A percentile compares a stretch with the other conserved stretches of the same genome.
phyloP scores from a whole-genome alignment of 2,888 invertebrate species.

The Silvanus unidentatus region DNA sequence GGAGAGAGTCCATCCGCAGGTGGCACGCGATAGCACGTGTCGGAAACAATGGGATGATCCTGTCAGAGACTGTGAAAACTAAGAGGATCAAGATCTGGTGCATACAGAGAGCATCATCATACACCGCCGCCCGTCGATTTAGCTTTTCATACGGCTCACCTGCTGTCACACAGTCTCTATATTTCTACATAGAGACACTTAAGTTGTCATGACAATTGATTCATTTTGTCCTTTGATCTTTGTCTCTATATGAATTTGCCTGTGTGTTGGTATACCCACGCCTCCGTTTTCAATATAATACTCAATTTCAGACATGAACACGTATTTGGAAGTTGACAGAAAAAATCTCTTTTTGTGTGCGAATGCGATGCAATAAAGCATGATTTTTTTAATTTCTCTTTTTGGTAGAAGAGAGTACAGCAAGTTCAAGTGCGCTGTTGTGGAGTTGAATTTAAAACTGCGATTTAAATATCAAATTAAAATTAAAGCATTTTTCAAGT shows the following conservation, averaged over 20 bases:
- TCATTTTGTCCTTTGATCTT: conserved; percentile 23
- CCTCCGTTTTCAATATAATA: too few relatives aligned
- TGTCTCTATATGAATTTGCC: background rate
- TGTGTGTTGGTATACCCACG: too few relatives aligned
- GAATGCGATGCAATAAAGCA: too few relatives aligned
- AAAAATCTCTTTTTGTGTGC: too few relatives aligned
- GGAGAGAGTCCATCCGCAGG: conserved; percentile 30
- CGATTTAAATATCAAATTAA: too few relatives aligned
- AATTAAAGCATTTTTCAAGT: too few relatives aligned
- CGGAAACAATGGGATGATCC: conserved; percentile 32
- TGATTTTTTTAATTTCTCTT: too few relatives aligned
- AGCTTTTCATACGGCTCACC: conserved; percentile 22
- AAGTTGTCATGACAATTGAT: conserved; percentile 25
- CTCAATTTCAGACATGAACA: too few relatives aligned
- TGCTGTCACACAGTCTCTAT: conserved; percentile 11
- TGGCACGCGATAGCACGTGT: conserved; percentile 34
- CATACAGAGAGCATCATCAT: conserved; percentile 6
- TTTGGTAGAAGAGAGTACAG: too few relatives aligned
- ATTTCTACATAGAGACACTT: conserved; percentile 6
- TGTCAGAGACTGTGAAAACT: conserved; percentile 24
- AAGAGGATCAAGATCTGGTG: conserved; percentile 28
- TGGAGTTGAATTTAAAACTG: too few relatives aligned
- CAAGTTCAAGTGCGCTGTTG: too few relatives aligned
- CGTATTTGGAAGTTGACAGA: too few relatives aligned
- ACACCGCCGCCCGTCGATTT: conserved; percentile 13